A percentile compares a stretch with the other conserved stretches of the same genome.
These are phyloP conservation scores for Psammodynastes pulverulentus DNA, from an alignment of 2,113 vertebrate species.

Conservation along the genomic window DNA sequence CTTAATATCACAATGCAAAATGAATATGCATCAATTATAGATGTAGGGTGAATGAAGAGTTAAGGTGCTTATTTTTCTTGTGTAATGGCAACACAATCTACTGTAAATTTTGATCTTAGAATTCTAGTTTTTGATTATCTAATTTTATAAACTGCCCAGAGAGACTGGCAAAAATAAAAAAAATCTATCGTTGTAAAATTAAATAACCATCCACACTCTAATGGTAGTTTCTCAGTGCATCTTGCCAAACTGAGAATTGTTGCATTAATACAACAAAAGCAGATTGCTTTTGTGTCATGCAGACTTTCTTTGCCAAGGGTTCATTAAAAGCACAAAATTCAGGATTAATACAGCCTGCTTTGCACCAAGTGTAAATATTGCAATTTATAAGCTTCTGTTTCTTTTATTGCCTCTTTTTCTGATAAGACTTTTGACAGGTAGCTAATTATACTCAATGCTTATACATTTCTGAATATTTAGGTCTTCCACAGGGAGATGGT, in stretches of 20 bases:
- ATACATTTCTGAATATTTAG: not conserved
- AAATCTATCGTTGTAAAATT: not conserved
- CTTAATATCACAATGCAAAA: not conserved
- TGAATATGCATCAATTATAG: not conserved
- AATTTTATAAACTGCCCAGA: not conserved
- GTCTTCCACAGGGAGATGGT: not conserved
- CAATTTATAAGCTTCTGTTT: not conserved
- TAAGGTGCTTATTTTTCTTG: not conserved
- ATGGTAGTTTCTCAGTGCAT: not conserved
- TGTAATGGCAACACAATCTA: not conserved
- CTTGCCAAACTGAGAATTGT: not conserved
- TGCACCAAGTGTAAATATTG: not conserved
- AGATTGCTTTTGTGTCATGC: not conserved
- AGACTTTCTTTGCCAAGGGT: not conserved
- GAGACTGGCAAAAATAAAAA: not conserved
- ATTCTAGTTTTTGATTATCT: not conserved
- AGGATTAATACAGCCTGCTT: not conserved
- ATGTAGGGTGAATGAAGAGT: not conserved
- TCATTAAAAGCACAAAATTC: constrained; percentile 1
- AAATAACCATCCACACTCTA: not conserved
- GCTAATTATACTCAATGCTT: not conserved
- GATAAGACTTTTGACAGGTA: not conserved
- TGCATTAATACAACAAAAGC: not conserved
- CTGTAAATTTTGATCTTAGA: not conserved
- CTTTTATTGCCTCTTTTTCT: not conserved